Conservation (phyloP, 2,888 invertebrate species). For the Julus scandinavius region DNA sequence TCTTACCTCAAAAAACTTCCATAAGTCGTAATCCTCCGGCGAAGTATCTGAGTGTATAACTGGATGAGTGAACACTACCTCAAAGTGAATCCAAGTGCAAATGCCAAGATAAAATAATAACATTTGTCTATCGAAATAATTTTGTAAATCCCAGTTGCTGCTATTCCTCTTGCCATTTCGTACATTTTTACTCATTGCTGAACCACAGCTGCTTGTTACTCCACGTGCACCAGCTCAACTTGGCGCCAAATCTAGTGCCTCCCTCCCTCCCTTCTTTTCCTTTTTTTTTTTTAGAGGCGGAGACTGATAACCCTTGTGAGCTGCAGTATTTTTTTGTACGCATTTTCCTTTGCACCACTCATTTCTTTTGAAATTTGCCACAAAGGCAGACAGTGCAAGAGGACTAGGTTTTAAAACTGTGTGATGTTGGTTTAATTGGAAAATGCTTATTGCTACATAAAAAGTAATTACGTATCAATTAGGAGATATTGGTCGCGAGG, state of each 20-base stretch:
- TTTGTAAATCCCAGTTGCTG: background rate
- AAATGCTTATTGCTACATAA: background rate
- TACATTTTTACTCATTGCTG: background rate
- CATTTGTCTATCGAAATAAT: background rate
- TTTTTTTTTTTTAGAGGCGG: background rate
- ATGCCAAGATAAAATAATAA: background rate
- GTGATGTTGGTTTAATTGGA: background rate
- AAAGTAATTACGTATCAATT: background rate
- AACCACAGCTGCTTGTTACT: background rate
- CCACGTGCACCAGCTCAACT: constrained; percentile 16
- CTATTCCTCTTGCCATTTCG: background rate
- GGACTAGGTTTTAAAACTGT: background rate
- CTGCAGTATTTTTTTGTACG: background rate
- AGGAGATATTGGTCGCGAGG: background rate
- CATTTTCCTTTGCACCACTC: background rate
- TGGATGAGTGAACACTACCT: background rate
- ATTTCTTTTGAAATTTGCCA: background rate
- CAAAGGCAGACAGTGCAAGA: background rate
- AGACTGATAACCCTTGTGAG: background rate
- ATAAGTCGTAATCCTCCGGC: background rate
- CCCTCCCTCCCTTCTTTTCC: background rate
- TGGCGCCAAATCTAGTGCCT: constrained; percentile 23
- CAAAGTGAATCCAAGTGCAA: background rate
- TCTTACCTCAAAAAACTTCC: background rate
- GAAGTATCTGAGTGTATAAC: background rate